Evolutionary conservation across 2,113 vertebrate genomes (phyloP).

Genomic region (Corythaeola cristata): DNA sequence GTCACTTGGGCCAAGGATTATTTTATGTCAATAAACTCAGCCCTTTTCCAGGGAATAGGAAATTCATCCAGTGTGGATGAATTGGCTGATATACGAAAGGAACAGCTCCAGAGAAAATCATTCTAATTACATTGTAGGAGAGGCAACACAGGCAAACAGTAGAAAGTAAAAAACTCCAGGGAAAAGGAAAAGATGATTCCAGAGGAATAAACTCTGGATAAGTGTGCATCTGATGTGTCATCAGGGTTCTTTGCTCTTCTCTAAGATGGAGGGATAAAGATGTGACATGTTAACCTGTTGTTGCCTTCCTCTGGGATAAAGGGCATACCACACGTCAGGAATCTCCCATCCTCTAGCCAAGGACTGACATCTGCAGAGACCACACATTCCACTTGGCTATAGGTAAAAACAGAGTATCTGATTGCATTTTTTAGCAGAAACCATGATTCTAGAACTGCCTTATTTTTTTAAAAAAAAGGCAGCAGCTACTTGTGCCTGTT

Average conservation of each 20-base stretch:
- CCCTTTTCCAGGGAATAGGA: slow-evolving; percentile 10
- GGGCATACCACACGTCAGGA: not conserved
- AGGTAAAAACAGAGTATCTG: not conserved
- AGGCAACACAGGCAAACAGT: not conserved
- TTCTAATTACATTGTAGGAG: not conserved
- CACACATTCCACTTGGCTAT: not conserved
- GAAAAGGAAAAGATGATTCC: slow-evolving; percentile 18
- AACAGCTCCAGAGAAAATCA: slow-evolving; percentile 20
- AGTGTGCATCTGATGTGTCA: not conserved
- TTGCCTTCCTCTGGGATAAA: slow-evolving; percentile 5
- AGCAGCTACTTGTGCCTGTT: not conserved
- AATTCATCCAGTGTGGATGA: slow-evolving; percentile 11
- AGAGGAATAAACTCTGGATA: not conserved
- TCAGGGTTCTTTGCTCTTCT: not conserved
- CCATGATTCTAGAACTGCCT: accelerated
- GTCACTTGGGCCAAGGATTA: slow-evolving; percentile 32
- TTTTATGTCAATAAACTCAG: slow-evolving; percentile 39
- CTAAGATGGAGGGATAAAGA: not conserved
- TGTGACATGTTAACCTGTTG: not conserved
- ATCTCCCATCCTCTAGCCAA: not conserved
- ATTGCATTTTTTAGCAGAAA: not conserved
- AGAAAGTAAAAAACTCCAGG: slow-evolving; percentile 26
- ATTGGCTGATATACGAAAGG: slow-evolving; percentile 5
- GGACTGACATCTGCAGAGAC: not conserved
- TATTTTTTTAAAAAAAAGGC: not conserved